Evolutionary conservation across 1,140 invertebrate species (phyloP).

Genomic region (Coenobita brevimanus): DNA sequence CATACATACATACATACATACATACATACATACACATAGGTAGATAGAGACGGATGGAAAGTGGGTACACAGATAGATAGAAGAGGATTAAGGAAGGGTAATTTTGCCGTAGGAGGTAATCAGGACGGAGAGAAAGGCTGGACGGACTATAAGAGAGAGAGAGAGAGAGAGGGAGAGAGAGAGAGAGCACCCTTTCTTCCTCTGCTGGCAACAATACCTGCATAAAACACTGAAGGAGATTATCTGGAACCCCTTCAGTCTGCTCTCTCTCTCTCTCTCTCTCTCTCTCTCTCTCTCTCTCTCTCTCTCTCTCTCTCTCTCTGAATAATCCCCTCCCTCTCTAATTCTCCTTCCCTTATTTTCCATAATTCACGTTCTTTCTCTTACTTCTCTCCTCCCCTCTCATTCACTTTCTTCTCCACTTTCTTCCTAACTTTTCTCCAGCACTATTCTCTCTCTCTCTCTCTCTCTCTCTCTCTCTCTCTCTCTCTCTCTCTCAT

Average conservation of each 20-base stretch:
- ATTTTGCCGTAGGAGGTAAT: too few species aligned
- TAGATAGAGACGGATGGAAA: background rate
- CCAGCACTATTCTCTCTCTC: background rate
- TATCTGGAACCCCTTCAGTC: background rate
- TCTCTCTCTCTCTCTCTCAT: slow-evolving; percentile 22
- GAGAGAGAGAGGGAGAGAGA: background rate
- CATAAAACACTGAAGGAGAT: background rate
- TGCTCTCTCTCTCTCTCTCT: background rate
- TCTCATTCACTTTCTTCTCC: background rate
- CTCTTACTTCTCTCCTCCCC: background rate
- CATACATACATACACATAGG: background rate
- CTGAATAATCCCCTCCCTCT: background rate
- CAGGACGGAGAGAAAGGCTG: background rate
- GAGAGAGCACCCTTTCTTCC: background rate
- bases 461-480: background rate
- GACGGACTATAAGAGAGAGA: too few species aligned
- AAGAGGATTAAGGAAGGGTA: background rate
- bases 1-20: slow-evolving; percentile 2
- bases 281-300: background rate
- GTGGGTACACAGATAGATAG: background rate
- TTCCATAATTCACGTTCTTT: background rate
- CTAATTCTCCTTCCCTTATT: background rate
- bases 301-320: background rate
- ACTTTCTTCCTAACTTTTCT: background rate
- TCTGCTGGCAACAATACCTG: background rate